Evolutionary conservation across 2,888 invertebrate genomes (phyloP).

Genomic region (Drosophila pseudotalamancana): DNA sequence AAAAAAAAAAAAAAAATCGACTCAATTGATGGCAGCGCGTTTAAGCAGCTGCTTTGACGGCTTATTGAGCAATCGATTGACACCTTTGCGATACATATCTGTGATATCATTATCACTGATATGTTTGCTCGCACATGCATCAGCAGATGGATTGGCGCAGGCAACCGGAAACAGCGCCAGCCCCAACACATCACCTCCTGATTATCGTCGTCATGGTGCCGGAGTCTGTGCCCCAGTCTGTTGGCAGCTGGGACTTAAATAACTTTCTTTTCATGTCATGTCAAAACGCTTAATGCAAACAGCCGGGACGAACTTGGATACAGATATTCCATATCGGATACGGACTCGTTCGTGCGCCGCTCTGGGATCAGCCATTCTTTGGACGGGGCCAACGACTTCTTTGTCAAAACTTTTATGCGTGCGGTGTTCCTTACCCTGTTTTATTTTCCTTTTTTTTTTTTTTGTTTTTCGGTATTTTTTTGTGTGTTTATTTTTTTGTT

Average conservation of each 20-base stretch:
- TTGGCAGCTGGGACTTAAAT: conserved; percentile 54
- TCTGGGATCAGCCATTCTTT: conserved; percentile 55
- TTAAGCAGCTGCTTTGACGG: conserved; percentile 45
- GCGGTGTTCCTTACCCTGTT: conserved; percentile 59
- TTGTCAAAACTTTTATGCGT: conserved; percentile 77
- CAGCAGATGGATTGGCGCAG: conserved; percentile 5
- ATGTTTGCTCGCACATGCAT: conserved; percentile 16
- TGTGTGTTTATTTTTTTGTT: conserved; percentile 1
- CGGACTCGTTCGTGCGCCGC: conserved; percentile 69
- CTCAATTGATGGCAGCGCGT: conserved; percentile 31
- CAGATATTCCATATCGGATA: conserved; percentile 51
- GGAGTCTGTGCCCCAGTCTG: conserved; percentile 1
- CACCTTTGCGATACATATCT: conserved; percentile 64
- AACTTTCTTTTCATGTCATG: conserved; percentile 64
- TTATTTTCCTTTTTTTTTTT: conserved; percentile 32
- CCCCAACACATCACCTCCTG: conserved; percentile 51
- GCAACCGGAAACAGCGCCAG: conserved; percentile 41
- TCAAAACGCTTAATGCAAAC: conserved; percentile 76
- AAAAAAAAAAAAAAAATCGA: conserved; percentile 1
- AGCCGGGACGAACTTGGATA: conserved; percentile 39
- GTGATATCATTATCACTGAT: conserved; percentile 68
- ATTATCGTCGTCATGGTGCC: conserved; percentile 47
- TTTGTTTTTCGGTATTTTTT: conserved; percentile 3
- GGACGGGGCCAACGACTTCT: conserved; percentile 54
- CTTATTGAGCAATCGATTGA: conserved; percentile 72